Evolutionary conservation across 2,113 vertebrate genomes (phyloP).

Genomic region (Platichthys stellatus): DNA sequence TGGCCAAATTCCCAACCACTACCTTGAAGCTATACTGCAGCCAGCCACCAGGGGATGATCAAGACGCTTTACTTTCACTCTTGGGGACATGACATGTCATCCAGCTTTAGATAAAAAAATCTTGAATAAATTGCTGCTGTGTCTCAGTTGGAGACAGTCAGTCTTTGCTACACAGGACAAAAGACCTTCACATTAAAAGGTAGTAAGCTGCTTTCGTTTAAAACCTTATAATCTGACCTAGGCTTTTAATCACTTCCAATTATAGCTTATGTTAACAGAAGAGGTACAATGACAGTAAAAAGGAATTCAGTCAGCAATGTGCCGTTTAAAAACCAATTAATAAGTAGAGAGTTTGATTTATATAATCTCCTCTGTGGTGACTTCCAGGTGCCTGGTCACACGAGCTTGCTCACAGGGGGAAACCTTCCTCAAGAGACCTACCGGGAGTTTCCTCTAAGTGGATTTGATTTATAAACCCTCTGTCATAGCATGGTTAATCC

Average conservation of each 20-base stretch:
- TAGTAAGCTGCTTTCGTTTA: constrained; percentile 78
- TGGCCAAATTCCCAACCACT: no score
- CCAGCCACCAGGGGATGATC: neutral
- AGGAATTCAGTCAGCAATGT: neutral
- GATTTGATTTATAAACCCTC: no score
- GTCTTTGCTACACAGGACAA: neutral
- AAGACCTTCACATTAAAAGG: constrained; percentile 35
- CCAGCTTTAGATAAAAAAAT: neutral
- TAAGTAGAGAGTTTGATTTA: neutral
- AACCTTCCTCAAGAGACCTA: constrained; percentile 2
- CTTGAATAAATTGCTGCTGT: no score
- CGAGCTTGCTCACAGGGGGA: neutral
- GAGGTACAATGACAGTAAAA: constrained; percentile 5
- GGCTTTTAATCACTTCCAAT: constrained; percentile 77
- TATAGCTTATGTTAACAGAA: constrained; percentile 59
- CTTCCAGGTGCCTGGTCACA: neutral
- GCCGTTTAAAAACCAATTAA: neutral
- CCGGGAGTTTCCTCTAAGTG: constrained; percentile 22
- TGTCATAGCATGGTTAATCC: constrained; percentile 13
- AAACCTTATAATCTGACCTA: constrained; percentile 72
- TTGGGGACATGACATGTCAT: neutral
- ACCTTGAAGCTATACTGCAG: neutral
- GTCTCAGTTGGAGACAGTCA: no score
- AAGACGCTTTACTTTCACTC: no score
- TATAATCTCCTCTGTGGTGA: neutral